A percentile compares a stretch with the other conserved stretches of the same genome.
These are phyloP conservation scores for Ophiothrix spiculata DNA, from an alignment of 35 echinoderm and acorn worm species.

Conservation along the genomic window DNA sequence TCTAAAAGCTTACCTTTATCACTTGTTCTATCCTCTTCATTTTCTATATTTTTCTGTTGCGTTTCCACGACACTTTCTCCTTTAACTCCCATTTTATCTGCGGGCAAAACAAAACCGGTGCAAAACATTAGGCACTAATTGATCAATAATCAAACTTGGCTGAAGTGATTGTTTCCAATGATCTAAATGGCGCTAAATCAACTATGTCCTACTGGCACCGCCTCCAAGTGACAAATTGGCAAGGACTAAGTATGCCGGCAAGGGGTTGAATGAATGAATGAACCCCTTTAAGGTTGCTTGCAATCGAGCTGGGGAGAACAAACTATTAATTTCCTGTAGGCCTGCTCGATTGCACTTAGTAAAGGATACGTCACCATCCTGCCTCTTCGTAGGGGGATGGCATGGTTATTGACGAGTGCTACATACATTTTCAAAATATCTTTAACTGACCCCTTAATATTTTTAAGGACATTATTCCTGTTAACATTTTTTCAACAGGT, in stretches of 20 bases:
- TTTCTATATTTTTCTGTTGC: background rate
- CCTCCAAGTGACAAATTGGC: too few species aligned
- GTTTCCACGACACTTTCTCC: background rate
- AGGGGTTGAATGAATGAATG: background rate
- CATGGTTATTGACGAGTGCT: too few species aligned
- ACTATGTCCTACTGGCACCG: too few species aligned
- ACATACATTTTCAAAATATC: too few species aligned
- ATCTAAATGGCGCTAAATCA: too few species aligned
- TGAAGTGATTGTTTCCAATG: too few species aligned
- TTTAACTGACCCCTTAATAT: too few species aligned
- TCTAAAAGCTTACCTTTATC: conserved; percentile 10
- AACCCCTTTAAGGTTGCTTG: background rate
- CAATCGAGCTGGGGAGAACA: background rate
- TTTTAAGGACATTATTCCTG: too few species aligned
- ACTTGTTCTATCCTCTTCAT: too few species aligned
- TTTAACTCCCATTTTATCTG: background rate
- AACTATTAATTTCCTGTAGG: conserved; percentile 5
- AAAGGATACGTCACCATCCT: conserved; percentile 5
- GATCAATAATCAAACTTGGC: background rate
- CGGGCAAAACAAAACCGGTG: background rate
- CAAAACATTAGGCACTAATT: conserved; percentile 8
- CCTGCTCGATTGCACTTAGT: background rate
- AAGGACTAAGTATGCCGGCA: too few species aligned
- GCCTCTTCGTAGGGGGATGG: too few species aligned
- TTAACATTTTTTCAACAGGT: too few species aligned